These are phyloP conservation scores for Nyctereutes procyonoides DNA, from an alignment of 2,113 vertebrate species.

Conservation along the genomic window DNA sequence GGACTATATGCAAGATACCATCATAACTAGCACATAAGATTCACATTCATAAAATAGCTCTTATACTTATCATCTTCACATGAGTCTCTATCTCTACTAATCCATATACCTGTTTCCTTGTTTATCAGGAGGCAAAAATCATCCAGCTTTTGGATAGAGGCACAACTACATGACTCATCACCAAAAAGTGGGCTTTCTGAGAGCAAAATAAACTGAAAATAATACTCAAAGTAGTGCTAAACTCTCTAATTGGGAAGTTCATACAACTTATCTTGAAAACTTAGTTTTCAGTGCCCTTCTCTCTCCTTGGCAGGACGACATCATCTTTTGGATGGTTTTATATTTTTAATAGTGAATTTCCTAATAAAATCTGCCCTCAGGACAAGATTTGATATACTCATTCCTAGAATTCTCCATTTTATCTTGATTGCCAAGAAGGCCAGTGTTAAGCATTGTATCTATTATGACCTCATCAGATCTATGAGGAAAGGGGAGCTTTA, in stretches of 20 bases:
- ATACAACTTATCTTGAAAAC: background rate
- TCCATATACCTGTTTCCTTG: background rate
- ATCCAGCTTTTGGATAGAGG: background rate
- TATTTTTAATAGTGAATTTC: slow-evolving; percentile 38
- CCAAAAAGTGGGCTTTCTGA: background rate
- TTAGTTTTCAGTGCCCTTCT: background rate
- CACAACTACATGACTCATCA: background rate
- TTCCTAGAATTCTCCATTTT: background rate
- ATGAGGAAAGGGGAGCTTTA: background rate
- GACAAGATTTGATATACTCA: background rate
- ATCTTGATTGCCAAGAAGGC: slow-evolving; percentile 4
- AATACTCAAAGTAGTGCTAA: background rate
- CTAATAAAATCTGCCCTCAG: background rate
- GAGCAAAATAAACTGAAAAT: background rate
- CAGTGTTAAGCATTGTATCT: background rate
- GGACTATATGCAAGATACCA: background rate
- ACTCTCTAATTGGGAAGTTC: background rate
- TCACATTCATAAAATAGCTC: background rate
- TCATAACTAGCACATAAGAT: background rate
- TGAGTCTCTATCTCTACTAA: background rate
- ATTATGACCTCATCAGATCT: background rate
- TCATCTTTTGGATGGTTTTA: background rate
- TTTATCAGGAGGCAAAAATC: background rate
- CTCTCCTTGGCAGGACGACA: background rate
- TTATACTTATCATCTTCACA: background rate